A percentile compares a stretch with the other conserved stretches of the same genome.
These are phyloP conservation scores for Tympanuchus pallidicinctus DNA, from an alignment of 2,113 vertebrate species.

Conservation along the genomic window DNA sequence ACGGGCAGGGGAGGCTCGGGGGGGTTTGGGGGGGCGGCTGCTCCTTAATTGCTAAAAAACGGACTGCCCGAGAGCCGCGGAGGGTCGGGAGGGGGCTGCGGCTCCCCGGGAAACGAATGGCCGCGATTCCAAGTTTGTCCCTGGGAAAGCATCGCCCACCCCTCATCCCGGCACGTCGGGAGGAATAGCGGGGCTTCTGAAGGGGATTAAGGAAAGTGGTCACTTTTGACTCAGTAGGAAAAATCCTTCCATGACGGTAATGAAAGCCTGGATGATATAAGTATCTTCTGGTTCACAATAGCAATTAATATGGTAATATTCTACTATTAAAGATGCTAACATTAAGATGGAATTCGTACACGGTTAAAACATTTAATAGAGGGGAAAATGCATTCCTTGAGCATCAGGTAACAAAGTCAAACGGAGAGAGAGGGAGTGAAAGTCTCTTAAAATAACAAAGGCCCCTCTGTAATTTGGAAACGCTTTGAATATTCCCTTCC, in stretches of 20 bases:
- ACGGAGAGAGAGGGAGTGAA: slow-evolving; percentile 11
- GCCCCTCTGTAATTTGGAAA: slow-evolving; percentile 1
- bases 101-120: background rate
- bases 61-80: background rate
- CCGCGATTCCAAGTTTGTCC: slow-evolving; percentile 54
- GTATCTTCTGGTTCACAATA: slow-evolving; percentile 79
- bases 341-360: slow-evolving; percentile 70
- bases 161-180: slow-evolving; percentile 21
- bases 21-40: background rate
- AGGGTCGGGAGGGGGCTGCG: background rate
- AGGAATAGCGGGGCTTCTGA: slow-evolving; percentile 68
- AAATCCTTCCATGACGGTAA: slow-evolving; percentile 75
- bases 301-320: slow-evolving; percentile 81
- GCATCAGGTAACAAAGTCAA: slow-evolving; percentile 74
- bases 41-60: slow-evolving; percentile 52
- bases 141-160: background rate
- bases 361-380: slow-evolving; percentile 76
- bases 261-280: slow-evolving; percentile 78
- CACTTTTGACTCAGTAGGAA: slow-evolving; percentile 78
- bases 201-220: slow-evolving; percentile 76
- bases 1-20: background rate
- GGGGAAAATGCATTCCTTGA: slow-evolving; percentile 58
- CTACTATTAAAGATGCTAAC: slow-evolving; percentile 79
- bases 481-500: background rate
- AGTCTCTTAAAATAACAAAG: slow-evolving; percentile 56